Evolutionary conservation across 64 coral and sea anemone species (phyloP), one percentile per base, ranked within the genome.

Genomic region (Montipora foliosa): DNA sequence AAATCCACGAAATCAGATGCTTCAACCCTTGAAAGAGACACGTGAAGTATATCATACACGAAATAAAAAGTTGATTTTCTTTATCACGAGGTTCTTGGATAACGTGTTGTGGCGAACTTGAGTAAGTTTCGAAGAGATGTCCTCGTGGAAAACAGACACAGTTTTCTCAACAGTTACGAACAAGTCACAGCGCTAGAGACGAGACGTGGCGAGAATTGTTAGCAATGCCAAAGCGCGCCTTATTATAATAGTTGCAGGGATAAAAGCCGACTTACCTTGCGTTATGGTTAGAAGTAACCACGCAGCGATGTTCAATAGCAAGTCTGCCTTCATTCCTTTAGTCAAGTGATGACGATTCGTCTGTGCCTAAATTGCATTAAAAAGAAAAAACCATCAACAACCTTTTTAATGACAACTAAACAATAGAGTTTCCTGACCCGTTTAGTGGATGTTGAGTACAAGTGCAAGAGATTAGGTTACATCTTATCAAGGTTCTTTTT

Each of bases 291-390:
- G 62, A 17, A 86, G 17, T 2, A 71, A n/a, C 44, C 8, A 72
- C 8, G 47, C 44, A 3, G 66, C 45, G 19, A 14, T 72, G 66
- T 52, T 71, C 4, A 86, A 19, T 4, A 72, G 29, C 11, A 12
- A 20, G 9, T 15, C n/a, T 47, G 64, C 4, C 19, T 86, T 86
- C 82, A 86, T 86, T 71, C 71, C 82, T 45, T 86, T 72, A 13
- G 19, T 29, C 19, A 19, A 49, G 66, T 11, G 47, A 49, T 86
- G 66, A 17, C 68, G 82, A 46, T 72, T 86, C 66, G 44, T 70
- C 82, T 71, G 17, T 71, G 50, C 82, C 82, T 86, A 86, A 86
- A 86, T 86, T 86, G 82, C 45, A 86, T 86, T 86, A 86, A 86
- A 86, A 19, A 22, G 37, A 14, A 70, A 69, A 16, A 86, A 86